A percentile compares a stretch with the other conserved stretches of the same genome.
These are phyloP conservation scores for Platyrinchus mystaceus DNA, from an alignment of 2,797 vertebrate genomes.

Conservation along the genomic window DNA sequence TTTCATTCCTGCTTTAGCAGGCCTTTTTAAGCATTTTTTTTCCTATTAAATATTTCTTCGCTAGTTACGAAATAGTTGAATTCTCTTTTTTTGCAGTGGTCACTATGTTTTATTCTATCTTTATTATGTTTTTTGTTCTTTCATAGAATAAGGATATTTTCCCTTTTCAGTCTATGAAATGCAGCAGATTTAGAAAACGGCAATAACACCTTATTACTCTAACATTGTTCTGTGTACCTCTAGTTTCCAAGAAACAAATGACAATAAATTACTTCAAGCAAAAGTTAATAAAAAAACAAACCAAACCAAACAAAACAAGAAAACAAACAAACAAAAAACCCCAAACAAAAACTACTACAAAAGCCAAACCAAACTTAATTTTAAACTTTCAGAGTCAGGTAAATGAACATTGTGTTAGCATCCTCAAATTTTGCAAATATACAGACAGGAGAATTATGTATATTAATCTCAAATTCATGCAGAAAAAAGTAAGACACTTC, in stretches of 20 bases:
- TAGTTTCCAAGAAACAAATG: background rate
- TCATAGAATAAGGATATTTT: background rate
- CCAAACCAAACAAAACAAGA: too few relatives aligned
- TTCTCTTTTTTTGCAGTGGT: background rate
- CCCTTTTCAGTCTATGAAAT: background rate
- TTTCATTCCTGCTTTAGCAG: background rate
- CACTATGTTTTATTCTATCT: background rate
- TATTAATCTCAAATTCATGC: background rate
- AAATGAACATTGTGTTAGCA: background rate
- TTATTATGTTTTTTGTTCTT: background rate
- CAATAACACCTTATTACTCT: background rate
- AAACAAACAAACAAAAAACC: background rate
- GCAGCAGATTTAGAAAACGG: background rate
- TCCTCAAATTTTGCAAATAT: background rate
- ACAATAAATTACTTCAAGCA: background rate
- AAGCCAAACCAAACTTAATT: background rate
- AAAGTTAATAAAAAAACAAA: background rate
- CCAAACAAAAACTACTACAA: background rate
- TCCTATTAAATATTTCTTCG: background rate
- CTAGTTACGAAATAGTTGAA: rapidly evolving
- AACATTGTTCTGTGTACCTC: background rate
- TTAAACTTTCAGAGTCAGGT: background rate
- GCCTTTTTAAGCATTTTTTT: background rate
- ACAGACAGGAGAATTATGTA: background rate
- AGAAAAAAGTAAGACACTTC: background rate